Evolutionary conservation across 2,888 invertebrate genomes (phyloP), one percentile per base, ranked within the genome.

Genomic region (Alcis repandata): DNA sequence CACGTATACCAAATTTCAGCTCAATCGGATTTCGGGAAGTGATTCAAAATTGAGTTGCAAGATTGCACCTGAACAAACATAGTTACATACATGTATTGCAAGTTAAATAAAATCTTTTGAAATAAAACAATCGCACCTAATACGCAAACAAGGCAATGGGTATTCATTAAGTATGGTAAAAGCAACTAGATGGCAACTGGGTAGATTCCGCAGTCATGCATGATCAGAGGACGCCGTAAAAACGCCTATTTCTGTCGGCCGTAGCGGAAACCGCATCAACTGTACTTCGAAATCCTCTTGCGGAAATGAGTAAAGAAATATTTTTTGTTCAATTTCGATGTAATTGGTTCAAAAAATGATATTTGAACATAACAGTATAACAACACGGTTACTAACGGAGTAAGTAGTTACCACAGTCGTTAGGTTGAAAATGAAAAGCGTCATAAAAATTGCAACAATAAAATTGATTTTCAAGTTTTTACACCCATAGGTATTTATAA

Each of bases 251-350:
- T 58, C 38, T 48, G 41, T 10, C 22, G 45, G 43, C 51, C 43
- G 62, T 17, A 38, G 36, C 51, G 51, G 62, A 57, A 63, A 45
- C 51, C 57, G 51, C 49, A 54, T 27, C 53, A 54, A 61, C 46
- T 54, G 41, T 48, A 54, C 19, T 33, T 33, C 13, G 15, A 33
- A 19, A 54, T n/a, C 20, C 1, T 54, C 43, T 36, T 17, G 17
- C 38, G 15, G 32, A 27, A 43, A 17, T 17, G 13, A 43, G 41
- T 6, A 1, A 33, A 33, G n/a, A 48, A 32, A 32, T 48, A 15
- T 11, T 58, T 58, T 48, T 43, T 1, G 0, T 41, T 17, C 27
- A 27, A 1, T 17, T 53, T 15, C 2, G 3, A 22, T 7, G 8
- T 22, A 17, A 38, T 13, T n/a, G 20, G 52, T 13, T n/a, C 10